Conservation (phyloP, 2,797 vertebrate species). For the Ctenosaura bakeri region DNA sequence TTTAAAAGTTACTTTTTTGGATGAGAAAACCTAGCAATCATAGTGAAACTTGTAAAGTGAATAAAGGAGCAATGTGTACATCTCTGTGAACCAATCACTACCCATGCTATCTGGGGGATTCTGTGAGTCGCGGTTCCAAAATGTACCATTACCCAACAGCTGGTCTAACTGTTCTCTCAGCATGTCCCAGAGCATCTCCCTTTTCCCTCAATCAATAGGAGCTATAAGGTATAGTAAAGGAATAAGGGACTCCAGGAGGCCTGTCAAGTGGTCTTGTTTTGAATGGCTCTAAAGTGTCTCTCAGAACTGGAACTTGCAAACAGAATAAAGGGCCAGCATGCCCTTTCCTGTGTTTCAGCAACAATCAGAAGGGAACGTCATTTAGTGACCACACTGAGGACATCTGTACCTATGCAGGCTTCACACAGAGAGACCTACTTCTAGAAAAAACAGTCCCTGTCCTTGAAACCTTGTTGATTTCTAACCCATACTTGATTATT, state of each 20-base stretch:
- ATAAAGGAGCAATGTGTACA: too few relatives aligned
- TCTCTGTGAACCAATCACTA: too few relatives aligned
- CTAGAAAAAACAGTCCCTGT: background rate
- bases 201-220: background rate
- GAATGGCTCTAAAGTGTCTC: background rate
- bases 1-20: too few relatives aligned
- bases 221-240: background rate
- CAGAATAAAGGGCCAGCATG: background rate
- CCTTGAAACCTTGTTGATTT: background rate
- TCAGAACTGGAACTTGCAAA: background rate
- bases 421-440: background rate
- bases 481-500: slow-evolving; percentile 3
- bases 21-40: too few relatives aligned
- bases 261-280: background rate
- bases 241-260: background rate
- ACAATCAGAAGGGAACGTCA: background rate
- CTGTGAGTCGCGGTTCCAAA: too few relatives aligned
- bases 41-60: too few relatives aligned
- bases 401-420: background rate
- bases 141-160: too few relatives aligned
- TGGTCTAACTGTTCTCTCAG: background rate
- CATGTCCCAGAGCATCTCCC: background rate
- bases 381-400: background rate
- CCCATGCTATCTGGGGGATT: too few relatives aligned
- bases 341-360: background rate